These are phyloP conservation scores for Onychomys leucogaster DNA, from an alignment of 2,797 vertebrate species.

Conservation along the genomic window DNA sequence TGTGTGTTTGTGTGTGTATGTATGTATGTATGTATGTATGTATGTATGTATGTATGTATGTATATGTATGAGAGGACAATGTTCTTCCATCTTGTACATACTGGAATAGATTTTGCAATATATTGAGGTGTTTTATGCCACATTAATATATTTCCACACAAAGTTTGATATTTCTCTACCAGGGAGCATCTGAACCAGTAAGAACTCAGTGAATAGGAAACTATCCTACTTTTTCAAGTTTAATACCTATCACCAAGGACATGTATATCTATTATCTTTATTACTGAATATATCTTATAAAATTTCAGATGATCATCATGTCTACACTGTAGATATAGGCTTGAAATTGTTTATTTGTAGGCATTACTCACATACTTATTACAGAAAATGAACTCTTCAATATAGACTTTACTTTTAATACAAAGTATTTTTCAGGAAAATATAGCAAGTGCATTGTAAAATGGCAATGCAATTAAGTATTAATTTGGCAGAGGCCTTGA, in stretches of 20 bases:
- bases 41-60: not conserved
- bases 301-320: not conserved
- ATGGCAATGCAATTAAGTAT: constrained; percentile 2
- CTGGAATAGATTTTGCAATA: not conserved
- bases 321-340: not conserved
- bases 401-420: not conserved
- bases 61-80: not conserved
- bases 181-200: not conserved
- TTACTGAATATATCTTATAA: not conserved
- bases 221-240: not conserved
- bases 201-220: not conserved
- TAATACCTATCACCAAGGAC: not conserved
- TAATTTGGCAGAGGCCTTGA: constrained; percentile 40
- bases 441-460: constrained; percentile 28
- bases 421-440: constrained; percentile 19
- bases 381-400: constrained; percentile 19
- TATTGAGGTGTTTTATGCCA: not conserved
- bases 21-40: not conserved
- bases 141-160: not conserved
- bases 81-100: not conserved
- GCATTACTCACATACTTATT: not conserved
- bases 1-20: not conserved
- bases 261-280: not conserved
- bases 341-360: constrained; percentile 13
- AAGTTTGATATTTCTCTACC: not conserved